Evolutionary conservation across 2,797 vertebrate species (phyloP).

Genomic region (Bradypodion pumilum): DNA sequence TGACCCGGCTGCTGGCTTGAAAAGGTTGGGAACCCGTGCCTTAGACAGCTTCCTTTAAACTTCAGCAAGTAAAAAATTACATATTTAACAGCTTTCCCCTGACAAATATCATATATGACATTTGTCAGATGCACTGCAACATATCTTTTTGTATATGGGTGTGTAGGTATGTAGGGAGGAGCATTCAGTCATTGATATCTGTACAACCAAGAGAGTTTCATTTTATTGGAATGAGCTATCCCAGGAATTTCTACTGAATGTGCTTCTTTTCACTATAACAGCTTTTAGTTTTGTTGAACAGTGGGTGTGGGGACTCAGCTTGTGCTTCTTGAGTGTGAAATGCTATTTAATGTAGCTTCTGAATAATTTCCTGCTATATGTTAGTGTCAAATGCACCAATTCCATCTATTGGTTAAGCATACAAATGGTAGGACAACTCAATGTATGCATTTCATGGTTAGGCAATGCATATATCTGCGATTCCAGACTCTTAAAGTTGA

Average conservation of each 20-base stretch:
- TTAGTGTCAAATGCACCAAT: background rate
- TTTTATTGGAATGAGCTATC: no score
- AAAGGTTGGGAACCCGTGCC: no score
- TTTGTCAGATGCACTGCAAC: no score
- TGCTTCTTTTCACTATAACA: background rate
- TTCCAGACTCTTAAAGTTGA: no score
- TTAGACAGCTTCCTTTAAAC: no score
- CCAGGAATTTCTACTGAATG: background rate
- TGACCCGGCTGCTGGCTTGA: no score
- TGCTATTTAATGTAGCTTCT: background rate
- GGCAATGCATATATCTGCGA: background rate
- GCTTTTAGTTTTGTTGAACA: background rate
- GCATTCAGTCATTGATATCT: background rate
- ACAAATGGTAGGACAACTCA: background rate
- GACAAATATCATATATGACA: background rate
- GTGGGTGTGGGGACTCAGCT: background rate
- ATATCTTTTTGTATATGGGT: no score
- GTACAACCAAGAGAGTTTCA: background rate
- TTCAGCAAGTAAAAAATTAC: no score
- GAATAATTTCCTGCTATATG: background rate
- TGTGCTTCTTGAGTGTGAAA: background rate
- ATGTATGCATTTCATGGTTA: background rate
- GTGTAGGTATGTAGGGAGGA: no score
- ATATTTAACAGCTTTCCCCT: background rate
- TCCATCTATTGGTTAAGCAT: background rate